Conservation (phyloP, 2,888 invertebrate species). For the Coelinius sp. region DNA sequence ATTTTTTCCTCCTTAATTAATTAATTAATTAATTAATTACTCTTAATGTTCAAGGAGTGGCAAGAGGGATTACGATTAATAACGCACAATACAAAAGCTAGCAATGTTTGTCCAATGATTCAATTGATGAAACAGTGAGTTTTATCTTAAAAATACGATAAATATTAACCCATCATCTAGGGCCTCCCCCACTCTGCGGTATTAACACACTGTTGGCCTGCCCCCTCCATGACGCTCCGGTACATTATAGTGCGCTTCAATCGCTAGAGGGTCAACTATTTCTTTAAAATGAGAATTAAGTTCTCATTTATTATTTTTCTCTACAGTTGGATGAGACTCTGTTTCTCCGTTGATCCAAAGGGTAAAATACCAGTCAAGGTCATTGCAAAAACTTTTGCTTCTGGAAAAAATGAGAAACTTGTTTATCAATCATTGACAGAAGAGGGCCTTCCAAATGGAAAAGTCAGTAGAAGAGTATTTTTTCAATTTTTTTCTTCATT, state of each 20-base stretch:
- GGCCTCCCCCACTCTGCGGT: not conserved
- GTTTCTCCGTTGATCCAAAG: slow-evolving; percentile 76
- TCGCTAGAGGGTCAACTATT: not conserved
- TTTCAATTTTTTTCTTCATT: no score
- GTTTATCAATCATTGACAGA: slow-evolving; percentile 78
- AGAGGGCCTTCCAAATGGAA: slow-evolving; percentile 75
- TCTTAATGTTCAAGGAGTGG: slow-evolving; percentile 81
- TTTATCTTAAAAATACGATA: slow-evolving; percentile 3
- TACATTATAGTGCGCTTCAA: not conserved
- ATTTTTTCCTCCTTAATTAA: not conserved
- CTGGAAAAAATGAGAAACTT: slow-evolving; percentile 80
- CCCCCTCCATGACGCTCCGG: not conserved
- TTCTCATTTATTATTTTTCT: not conserved
- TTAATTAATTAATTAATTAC: not conserved
- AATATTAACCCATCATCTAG: not conserved
- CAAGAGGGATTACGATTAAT: slow-evolving; percentile 89
- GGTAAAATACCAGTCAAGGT: slow-evolving; percentile 79
- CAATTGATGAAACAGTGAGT: slow-evolving; percentile 99
- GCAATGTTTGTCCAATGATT: slow-evolving; percentile 95
- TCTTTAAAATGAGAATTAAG: not conserved
- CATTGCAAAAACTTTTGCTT: slow-evolving; percentile 79
- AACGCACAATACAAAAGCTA: slow-evolving; percentile 96
- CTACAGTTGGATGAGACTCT: slow-evolving; percentile 79
- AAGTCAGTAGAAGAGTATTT: slow-evolving; percentile 49
- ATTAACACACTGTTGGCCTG: not conserved